Evolutionary conservation across 2,113 vertebrate species (phyloP).

Genomic region (Sorex araneus): DNA sequence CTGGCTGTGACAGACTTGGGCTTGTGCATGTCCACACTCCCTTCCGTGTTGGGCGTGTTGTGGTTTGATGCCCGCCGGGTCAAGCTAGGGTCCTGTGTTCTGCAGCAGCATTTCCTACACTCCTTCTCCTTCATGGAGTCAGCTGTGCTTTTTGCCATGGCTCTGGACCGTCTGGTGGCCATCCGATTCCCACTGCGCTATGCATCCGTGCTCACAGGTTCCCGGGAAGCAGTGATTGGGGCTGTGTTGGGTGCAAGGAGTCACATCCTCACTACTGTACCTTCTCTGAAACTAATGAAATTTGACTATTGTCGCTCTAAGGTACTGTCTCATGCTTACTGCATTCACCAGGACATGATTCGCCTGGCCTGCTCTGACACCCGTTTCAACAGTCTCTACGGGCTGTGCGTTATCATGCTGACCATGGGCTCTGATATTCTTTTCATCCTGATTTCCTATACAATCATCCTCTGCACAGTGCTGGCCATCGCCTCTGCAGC

Average conservation of each 20-base stretch:
- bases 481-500: constrained; percentile 15
- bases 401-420: constrained; percentile 53
- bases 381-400: constrained; percentile 37
- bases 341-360: constrained; percentile 66
- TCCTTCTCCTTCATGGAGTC: constrained; percentile 59
- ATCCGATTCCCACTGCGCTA: constrained; percentile 32
- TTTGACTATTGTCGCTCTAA: background rate
- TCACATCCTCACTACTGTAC: background rate
- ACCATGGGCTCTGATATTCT: constrained; percentile 55
- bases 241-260: background rate
- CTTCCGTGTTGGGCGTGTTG: background rate
- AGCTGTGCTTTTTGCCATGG: constrained; percentile 2
- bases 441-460: constrained; percentile 51
- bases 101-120: constrained; percentile 60
- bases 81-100: constrained; percentile 39
- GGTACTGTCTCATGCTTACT: constrained; percentile 31
- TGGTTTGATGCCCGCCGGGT: constrained; percentile 15
- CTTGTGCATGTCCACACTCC: background rate
- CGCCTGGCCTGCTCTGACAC: constrained; percentile 58
- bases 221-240: background rate
- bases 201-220: background rate
- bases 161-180: constrained; percentile 46
- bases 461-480: background rate
- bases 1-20: constrained; percentile 55
- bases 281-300: constrained; percentile 16